phyloP scores from a whole-genome alignment of 2,113 vertebrate genomes.

The Herpailurus yagouaroundi region DNA sequence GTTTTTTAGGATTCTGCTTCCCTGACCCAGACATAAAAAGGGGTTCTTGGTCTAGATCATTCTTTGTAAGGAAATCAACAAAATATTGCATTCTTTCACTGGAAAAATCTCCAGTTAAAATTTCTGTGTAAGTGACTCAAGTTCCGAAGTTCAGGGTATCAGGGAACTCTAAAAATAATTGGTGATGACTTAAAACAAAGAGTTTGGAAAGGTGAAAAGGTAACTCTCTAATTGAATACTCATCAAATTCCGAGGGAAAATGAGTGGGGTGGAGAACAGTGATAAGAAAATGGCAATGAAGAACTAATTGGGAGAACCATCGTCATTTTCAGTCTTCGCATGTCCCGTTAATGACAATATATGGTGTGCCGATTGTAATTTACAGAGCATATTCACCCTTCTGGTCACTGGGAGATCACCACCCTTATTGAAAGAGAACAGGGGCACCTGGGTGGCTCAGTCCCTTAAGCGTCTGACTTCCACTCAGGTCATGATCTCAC shows the following conservation, averaged over 20 bases:
- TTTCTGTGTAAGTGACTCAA: not conserved
- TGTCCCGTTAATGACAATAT: not conserved
- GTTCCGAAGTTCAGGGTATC: not conserved
- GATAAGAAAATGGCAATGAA: not conserved
- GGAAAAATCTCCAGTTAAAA: not conserved
- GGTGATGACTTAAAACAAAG: not conserved
- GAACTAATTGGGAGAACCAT: not conserved
- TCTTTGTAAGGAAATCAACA: conserved; percentile 19
- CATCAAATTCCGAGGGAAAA: not conserved
- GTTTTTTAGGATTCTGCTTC: not conserved
- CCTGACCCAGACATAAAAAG: not conserved
- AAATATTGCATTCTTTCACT: not conserved
- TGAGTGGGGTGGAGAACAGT: not conserved
- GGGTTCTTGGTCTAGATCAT: not conserved
- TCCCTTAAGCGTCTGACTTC: too few species aligned
- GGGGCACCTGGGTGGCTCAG: too few species aligned
- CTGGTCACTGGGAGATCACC: not conserved
- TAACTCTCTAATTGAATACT: not conserved
- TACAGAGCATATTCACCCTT: not conserved
- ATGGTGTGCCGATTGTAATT: not conserved
- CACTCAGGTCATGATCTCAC: too few species aligned
- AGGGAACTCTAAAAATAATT: not conserved
- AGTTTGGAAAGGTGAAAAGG: conserved; percentile 20
- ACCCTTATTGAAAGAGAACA: not conserved
- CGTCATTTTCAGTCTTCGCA: not conserved